Conservation (phyloP, 2,113 vertebrate genomes). For the Smithornis capensis region DNA sequence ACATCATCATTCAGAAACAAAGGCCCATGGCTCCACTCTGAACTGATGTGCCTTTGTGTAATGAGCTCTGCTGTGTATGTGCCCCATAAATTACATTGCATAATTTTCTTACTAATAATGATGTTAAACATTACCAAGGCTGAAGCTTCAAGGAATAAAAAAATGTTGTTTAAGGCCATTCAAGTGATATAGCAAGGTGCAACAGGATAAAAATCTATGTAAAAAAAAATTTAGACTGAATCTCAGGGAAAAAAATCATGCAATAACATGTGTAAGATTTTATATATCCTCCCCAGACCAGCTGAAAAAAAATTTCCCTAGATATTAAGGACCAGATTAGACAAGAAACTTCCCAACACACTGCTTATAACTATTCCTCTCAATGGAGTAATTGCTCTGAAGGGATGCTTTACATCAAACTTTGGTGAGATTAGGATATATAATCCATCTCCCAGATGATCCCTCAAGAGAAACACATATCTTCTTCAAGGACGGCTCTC, state of each 20-base stretch:
- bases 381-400: not conserved
- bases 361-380: not conserved
- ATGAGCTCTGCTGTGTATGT: not conserved
- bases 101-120: not conserved
- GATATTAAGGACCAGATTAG: not conserved
- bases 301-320: not conserved
- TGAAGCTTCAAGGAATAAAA: not conserved
- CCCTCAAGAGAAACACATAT: not conserved
- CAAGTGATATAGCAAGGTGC: not conserved
- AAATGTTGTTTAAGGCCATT: not conserved
- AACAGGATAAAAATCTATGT: not conserved
- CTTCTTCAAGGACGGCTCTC: not conserved
- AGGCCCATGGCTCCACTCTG: not conserved
- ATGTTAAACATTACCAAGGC: not conserved
- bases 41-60: not conserved
- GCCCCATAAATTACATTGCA: not conserved
- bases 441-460: not conserved
- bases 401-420: not conserved
- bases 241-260: not conserved
- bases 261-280: not conserved
- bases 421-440: fast-evolving
- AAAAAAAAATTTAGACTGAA: not conserved
- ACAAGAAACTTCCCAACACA: not conserved
- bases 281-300: not conserved
- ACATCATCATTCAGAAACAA: not conserved